phyloP scores from a whole-genome alignment of 2,797 vertebrate species.

The Valencia hispanica region DNA sequence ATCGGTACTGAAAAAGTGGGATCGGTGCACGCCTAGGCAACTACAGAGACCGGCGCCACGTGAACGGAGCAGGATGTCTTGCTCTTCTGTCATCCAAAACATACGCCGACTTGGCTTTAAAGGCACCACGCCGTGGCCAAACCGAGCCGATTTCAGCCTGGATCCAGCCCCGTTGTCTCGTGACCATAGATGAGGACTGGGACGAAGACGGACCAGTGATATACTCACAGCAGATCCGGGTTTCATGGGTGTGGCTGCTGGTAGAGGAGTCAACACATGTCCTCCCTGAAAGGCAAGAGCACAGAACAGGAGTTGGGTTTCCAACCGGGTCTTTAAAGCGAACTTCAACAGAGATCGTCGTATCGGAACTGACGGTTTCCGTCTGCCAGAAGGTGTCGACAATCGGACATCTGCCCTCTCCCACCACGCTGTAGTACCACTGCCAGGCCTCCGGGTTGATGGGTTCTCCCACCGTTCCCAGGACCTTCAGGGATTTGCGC shows the following conservation, averaged over 20 bases:
- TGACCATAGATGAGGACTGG: too few species aligned
- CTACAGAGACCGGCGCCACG: too few species aligned
- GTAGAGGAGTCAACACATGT: slow-evolving; percentile 93
- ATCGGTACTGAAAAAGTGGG: too few species aligned
- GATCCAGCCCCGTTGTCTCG: too few species aligned
- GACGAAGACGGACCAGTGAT: accelerated
- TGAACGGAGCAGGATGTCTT: too few species aligned
- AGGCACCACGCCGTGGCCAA: too few species aligned
- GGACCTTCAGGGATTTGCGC: slow-evolving; percentile 88
- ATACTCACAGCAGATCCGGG: slow-evolving; percentile 96
- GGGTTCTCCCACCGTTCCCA: slow-evolving; percentile 95
- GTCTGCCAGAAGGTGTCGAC: slow-evolving; percentile 99
- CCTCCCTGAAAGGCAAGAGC: slow-evolving; percentile 85
- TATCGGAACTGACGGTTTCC: slow-evolving; percentile 86
- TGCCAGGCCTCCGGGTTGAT: slow-evolving; percentile 98
- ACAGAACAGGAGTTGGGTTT: not conserved
- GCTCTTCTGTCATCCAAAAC: too few species aligned
- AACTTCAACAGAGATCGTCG: not conserved
- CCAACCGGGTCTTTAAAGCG: not conserved
- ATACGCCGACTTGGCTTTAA: too few species aligned
- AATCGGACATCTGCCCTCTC: slow-evolving; percentile 89
- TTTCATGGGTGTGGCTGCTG: slow-evolving; percentile 92
- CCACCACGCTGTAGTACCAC: slow-evolving; percentile 94
- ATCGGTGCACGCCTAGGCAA: too few species aligned
- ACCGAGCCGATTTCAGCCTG: too few species aligned